Percentiles rank a stretch among this genome's conserved stretches.
Evolutionary conservation across 2,888 invertebrate genomes (phyloP).

Genomic region (Sinodicranocentrus sp.): DNA sequence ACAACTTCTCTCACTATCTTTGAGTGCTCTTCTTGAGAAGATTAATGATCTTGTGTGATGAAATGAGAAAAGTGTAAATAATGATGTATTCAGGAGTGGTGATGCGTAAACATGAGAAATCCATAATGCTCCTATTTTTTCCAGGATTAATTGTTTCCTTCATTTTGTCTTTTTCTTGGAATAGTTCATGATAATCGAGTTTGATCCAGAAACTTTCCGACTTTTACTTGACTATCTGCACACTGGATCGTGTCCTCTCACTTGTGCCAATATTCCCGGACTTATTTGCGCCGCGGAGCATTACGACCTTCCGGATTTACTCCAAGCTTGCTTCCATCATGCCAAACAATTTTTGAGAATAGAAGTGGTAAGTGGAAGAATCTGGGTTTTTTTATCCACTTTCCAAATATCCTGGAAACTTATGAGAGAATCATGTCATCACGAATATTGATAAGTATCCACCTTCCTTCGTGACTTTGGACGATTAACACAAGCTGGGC

Average conservation of each 20-base stretch:
- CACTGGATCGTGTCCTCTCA: constrained; percentile 94
- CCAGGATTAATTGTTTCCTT: too few species aligned
- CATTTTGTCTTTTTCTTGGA: neutral
- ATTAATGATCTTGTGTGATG: too few species aligned
- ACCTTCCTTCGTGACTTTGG: constrained; percentile 12
- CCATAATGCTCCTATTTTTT: too few species aligned
- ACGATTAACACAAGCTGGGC: neutral
- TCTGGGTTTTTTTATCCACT: too few species aligned
- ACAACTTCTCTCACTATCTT: neutral
- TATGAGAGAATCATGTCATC: too few species aligned
- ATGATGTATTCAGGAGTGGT: constrained; percentile 1
- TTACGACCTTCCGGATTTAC: constrained; percentile 93
- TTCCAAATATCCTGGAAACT: too few species aligned
- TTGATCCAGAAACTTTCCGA: constrained; percentile 95
- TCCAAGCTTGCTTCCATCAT: constrained; percentile 97
- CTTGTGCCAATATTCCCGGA: constrained; percentile 94
- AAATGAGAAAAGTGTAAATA: constrained; percentile 12
- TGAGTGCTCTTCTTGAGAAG: neutral
- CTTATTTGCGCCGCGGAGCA: constrained; percentile 96
- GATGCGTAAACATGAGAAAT: too few species aligned
- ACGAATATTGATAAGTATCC: too few species aligned
- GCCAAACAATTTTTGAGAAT: constrained; percentile 95
- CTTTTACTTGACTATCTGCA: constrained; percentile 94
- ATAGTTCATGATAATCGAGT: constrained; percentile 95
- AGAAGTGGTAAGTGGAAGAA: constrained; percentile 86